These are phyloP conservation scores for Cisticola juncidis DNA, from an alignment of 2,113 vertebrate species.

Conservation along the genomic window DNA sequence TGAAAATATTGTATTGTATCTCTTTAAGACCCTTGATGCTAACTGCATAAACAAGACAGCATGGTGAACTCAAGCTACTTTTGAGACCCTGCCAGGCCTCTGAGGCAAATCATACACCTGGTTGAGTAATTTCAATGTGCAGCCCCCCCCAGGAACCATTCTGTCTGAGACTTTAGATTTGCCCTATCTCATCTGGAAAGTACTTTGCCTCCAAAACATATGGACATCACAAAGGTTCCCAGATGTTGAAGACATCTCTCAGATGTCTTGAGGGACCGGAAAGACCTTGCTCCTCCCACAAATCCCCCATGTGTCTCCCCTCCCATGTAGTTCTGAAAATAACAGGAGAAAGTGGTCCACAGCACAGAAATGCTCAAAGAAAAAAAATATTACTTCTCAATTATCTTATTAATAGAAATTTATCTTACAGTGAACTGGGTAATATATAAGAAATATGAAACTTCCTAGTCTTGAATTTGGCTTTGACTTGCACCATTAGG, in stretches of 20 bases:
- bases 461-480: not conserved
- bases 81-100: not conserved
- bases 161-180: not conserved
- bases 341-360: not conserved
- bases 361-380: not conserved
- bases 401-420: not conserved
- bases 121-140: not conserved
- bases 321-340: not conserved
- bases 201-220: not conserved
- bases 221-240: accelerated
- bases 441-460: not conserved
- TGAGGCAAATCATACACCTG: not conserved
- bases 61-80: not conserved
- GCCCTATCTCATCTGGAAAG: not conserved
- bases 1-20: not conserved
- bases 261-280: not conserved
- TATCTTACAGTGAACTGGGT: not conserved
- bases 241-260: not conserved
- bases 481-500: not conserved
- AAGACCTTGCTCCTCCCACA: not conserved
- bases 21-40: not conserved
- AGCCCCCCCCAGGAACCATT: not conserved
- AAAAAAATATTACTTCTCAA: not conserved
- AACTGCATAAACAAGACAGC: not conserved
- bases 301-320: not conserved